Evolutionary conservation across 2,797 vertebrate genomes (phyloP), one percentile per base, ranked within the genome.

Genomic region (Rhinoraja longicauda): DNA sequence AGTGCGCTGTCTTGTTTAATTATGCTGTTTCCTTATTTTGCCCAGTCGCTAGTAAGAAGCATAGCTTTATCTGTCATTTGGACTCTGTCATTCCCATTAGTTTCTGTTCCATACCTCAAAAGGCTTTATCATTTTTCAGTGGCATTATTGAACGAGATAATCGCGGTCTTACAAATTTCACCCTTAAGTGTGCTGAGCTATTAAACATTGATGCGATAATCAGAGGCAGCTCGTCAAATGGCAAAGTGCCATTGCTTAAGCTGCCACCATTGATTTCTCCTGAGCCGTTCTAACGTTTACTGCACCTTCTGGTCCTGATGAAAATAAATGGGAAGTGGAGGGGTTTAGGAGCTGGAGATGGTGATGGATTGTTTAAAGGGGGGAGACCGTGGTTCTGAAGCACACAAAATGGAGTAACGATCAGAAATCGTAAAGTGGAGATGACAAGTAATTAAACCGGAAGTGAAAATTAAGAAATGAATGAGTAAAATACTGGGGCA

Each of bases 131-230:
- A 73, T 70, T 39, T 45, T 72, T 72, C 21, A 73, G 17, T 7
- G 15, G 70, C 88, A 53, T 29, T 72, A 70, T 91, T 70, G 24
- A 91, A 26, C 36, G 45, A 72, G 64, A 91, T 73, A 91, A 73
- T 73, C 73, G 36, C 2, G 3, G 9, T 45, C 64, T 72, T 72
- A 24, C 13, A 73, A 62, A 91, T 10, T 72, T 91, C 67, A 73
- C 36, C 2, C 24, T 72, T 91, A 91, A 90, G 70, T 4, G 3
- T 73, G 67, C 29, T 64, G 10, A 19, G 5, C 36, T 70, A 45
- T 90, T 72, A 90, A 26, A 64, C 32, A 45, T 91, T 73, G 88
- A 91, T 91, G 88, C 91, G 21, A 91, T 91, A 72, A 91, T 91
- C 36, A 91, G 4, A 9, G 67, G 13, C 15, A 90, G 62, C 36